phyloP scores from a whole-genome alignment of 2,113 vertebrate genomes.

The Dasyprocta punctata region DNA sequence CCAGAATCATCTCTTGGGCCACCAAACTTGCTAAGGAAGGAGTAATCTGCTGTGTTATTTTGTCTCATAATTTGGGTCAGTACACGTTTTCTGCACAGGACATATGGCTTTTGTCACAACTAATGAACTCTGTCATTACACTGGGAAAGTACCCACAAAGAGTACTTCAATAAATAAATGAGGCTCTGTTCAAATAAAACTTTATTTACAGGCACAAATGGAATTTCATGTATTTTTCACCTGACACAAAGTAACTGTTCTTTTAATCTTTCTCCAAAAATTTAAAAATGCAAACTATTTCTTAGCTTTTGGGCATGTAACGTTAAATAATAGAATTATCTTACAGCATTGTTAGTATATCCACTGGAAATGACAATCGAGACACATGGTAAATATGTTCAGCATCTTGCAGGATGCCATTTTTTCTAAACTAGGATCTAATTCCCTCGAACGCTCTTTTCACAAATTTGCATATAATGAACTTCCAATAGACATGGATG shows the following conservation, averaged over 20 bases:
- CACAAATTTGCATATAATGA: neutral
- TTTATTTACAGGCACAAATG: neutral
- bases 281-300: neutral
- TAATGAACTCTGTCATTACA: neutral
- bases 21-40: neutral
- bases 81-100: neutral
- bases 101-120: neutral
- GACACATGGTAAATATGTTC: neutral
- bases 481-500: neutral
- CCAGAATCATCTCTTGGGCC: neutral
- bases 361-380: neutral
- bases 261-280: neutral
- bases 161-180: neutral
- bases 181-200: conserved; percentile 26
- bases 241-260: neutral
- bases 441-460: neutral
- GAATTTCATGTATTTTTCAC: neutral
- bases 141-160: neutral
- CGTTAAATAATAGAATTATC: neutral
- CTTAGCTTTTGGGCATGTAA: neutral
- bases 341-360: neutral
- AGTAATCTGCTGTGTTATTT: neutral
- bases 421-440: neutral
- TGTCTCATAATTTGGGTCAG: neutral
- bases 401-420: neutral